These are phyloP conservation scores for Scaptomyza flava DNA, from an alignment of 2,888 invertebrate species.

Conservation along the genomic window DNA sequence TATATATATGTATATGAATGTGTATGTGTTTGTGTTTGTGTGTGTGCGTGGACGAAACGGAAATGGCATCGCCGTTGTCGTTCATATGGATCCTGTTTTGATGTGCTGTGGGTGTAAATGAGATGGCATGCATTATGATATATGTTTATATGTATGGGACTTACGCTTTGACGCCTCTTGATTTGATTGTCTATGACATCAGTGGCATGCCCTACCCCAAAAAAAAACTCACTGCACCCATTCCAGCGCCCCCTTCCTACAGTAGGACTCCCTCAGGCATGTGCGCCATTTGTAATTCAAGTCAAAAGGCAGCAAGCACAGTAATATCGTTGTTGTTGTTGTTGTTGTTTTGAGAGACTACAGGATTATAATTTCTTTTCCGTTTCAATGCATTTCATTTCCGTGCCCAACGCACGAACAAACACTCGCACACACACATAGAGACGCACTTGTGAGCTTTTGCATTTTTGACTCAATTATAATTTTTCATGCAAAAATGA, in stretches of 20 bases:
- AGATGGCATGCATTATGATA: constrained; percentile 58
- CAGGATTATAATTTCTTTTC: constrained; percentile 79
- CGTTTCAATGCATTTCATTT: constrained; percentile 79
- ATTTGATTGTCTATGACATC: constrained; percentile 77
- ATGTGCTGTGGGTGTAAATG: constrained; percentile 32
- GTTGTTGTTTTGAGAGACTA: constrained; percentile 42
- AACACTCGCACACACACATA: constrained; percentile 26
- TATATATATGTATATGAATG: not conserved
- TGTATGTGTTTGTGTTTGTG: not conserved
- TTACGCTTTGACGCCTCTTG: constrained; percentile 76
- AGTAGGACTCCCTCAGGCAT: constrained; percentile 31
- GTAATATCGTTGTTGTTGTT: constrained; percentile 31
- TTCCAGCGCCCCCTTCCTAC: not conserved
- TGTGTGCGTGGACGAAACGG: constrained; percentile 23
- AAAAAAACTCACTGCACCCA: not conserved
- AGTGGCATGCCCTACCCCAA: constrained; percentile 29
- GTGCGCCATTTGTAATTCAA: constrained; percentile 75
- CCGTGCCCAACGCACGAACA: constrained; percentile 54
- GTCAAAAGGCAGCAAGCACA: constrained; percentile 56
- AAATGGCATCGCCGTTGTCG: constrained; percentile 26
- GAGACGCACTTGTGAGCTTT: constrained; percentile 37
- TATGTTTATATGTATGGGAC: constrained; percentile 30
- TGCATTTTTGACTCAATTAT: constrained; percentile 75
- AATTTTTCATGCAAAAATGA: constrained; percentile 63
- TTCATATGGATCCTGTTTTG: constrained; percentile 4